Base-by-base conservation (phyloP, 2,113 vertebrate species). In the Entomyzon cyanotis region DNA sequence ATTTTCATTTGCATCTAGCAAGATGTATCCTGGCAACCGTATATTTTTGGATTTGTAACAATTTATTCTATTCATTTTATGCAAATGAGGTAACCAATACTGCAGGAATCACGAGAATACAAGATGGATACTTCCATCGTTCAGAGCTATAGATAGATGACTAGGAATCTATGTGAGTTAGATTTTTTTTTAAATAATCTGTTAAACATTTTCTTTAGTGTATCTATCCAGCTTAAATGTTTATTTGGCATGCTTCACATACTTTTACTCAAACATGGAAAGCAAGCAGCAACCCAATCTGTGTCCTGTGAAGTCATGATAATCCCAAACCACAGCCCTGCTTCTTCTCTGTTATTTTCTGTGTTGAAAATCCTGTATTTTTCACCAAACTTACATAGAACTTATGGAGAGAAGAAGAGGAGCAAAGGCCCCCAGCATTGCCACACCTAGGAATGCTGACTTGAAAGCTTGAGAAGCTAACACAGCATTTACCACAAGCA, bases 11-110 rank as follows among this genome's bases (percentile, higher is more conserved):
- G 97, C 97, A 98, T 98, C 60, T 91, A 96, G 96, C 92, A 88
- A 94, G 96, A 96, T 94, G 98, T 98, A 98, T 97, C 98, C 98
- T 98, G 98, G 98, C 98, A 98, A 98, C 98, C 92, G 93, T 90
- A 93, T 97, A 97, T 98, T 98, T 98, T 98, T 98, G 97, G 97
- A 96, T 94, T 94, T 39, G 88, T 96, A 97, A 97, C 96, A 96
- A 96, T 96, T 96, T 97, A 96, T 96, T 97, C 96, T 98, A 97
- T 98, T 98, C 97, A 97, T 97, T 98, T 98, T 95, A 97, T 98
- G 97, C 91, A 98, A 97, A 98, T 97, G 64, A 95, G 81, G 73
- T 82, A 87, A 96, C 77, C 75, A 97, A 97, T 97, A 94, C 44
- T 78, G 97, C 87, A 83, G 20, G 92, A 96, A 96, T 96, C 89